Evolutionary conservation across 1,140 invertebrate genomes (phyloP).

Genomic region (Eurosta solidaginis): DNA sequence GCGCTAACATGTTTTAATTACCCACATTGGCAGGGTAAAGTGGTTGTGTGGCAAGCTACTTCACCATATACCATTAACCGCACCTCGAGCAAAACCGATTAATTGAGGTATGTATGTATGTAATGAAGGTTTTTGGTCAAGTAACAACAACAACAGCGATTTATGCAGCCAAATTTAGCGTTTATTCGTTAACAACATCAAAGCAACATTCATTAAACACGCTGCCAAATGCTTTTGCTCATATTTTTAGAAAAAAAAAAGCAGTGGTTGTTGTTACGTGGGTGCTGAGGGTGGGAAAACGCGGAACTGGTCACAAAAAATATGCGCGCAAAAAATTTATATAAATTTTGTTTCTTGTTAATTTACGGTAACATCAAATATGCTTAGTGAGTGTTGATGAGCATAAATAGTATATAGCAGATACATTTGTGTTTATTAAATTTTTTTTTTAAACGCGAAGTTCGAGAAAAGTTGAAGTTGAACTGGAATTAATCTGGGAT

Average conservation of each 20-base stretch:
- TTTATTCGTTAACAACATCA: not conserved
- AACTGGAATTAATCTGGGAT: not conserved
- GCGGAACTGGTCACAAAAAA: not conserved
- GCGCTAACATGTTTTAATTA: slow-evolving; percentile 21
- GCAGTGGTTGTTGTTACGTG: too few relatives aligned
- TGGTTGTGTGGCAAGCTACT: not conserved
- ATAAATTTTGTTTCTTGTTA: not conserved
- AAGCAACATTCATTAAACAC: not conserved
- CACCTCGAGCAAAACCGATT: not conserved
- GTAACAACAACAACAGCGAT: not conserved
- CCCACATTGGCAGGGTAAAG: not conserved
- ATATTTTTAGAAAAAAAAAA: too few relatives aligned
- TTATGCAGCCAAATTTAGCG: not conserved
- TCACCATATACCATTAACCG: not conserved
- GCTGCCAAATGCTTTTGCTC: too few relatives aligned
- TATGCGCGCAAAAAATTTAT: not conserved
- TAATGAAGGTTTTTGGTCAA: not conserved
- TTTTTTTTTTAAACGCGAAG: not conserved
- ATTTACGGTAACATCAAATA: not conserved
- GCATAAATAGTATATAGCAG: not conserved
- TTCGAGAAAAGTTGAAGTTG: not conserved
- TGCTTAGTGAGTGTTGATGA: not conserved
- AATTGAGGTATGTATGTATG: not conserved
- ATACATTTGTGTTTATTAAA: not conserved
- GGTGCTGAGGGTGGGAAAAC: not conserved